Evolutionary conservation across 2,888 invertebrate genomes (phyloP), one percentile per base, ranked within the genome.

Genomic region (Apamea anceps): DNA sequence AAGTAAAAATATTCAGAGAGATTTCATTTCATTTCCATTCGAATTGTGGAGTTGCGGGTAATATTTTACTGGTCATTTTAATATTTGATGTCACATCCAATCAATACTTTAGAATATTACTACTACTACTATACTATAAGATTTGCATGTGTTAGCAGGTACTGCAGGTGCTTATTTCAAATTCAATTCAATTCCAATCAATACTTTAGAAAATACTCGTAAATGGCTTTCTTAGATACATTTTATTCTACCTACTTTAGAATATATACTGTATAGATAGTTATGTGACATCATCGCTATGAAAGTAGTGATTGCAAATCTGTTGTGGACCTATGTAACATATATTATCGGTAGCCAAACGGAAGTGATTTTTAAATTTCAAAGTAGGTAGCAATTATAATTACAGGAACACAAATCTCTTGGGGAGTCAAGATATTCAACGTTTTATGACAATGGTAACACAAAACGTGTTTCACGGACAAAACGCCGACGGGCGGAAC

Each of bases 401-500:
- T 78, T 72, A 82, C 57, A 13, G 51, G 45, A 72, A 70, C 66
- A 62, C 15, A 80, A 72, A 83, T 79, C 60, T 82, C 51, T 72
- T 66, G 28, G 37, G 54, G 42, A 62, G 25, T 80, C 57, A 79
- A 81, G 84, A 72, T 82, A 75, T 85, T 87, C 75, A 80, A 68
- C 71, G 76, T 83, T 86, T 85, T 85, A 89, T 85, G 75, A 81
- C 84, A 75, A 81, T 75, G 80, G 87, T 80, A 86, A 78, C 73
- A 84, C 80, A 75, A 80, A 88, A 83, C 75, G 72, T 85, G 85
- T 84, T 87, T 90, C 88, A 87, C 81, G 81, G 84, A 82, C 79
- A 82, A 82, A 85, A 84, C 81, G 82, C 81, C 81, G 81, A 74
- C 71, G 79, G 84, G 77, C 86, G 87, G 87, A 88, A 89, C 90